phyloP scores from a whole-genome alignment of 2,797 vertebrate genomes.

The Sebastes cheni region DNA sequence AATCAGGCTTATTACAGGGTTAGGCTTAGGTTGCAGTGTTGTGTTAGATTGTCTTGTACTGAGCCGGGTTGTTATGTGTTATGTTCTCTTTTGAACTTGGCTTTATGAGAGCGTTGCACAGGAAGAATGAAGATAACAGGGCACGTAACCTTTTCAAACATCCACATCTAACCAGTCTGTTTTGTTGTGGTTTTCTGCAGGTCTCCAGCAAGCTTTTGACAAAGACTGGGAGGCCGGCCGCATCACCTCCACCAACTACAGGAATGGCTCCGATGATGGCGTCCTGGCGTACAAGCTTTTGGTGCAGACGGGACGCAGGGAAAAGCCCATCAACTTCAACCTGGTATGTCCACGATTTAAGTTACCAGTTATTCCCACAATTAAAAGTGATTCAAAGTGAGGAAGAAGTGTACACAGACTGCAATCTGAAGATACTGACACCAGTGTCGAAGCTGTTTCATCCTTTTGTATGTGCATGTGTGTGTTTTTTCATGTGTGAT shows the following conservation, averaged over 20 bases:
- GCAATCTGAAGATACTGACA: background rate
- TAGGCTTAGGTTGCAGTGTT: conserved; percentile 37
- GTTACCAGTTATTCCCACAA: background rate
- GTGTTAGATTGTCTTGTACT: conserved; percentile 40
- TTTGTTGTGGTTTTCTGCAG: conserved; percentile 75
- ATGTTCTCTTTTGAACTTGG: conserved; percentile 11
- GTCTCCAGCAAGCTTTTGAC: conserved; percentile 95
- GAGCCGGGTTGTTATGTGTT: conserved; percentile 17
- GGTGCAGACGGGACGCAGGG: conserved; percentile 93
- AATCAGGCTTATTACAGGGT: conserved; percentile 62
- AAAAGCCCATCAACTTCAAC: conserved; percentile 92
- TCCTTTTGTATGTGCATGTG: background rate
- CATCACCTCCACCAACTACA: conserved; percentile 91
- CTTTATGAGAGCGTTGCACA: background rate
- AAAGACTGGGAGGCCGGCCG: conserved; percentile 92
- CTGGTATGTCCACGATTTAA: conserved; percentile 80
- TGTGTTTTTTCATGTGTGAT: conserved; percentile 22
- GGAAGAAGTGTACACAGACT: background rate
- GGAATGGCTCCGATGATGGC: conserved; percentile 93
- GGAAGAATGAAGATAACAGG: conserved; percentile 44
- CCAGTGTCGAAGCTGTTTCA: background rate
- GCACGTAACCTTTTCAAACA: conserved; percentile 36
- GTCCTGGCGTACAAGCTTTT: conserved; percentile 96
- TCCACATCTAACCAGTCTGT: conserved; percentile 36
- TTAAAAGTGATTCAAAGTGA: background rate